These are phyloP conservation scores for Philypnodon macrostomus DNA, from an alignment of 2,797 vertebrate species.

Conservation along the genomic window DNA sequence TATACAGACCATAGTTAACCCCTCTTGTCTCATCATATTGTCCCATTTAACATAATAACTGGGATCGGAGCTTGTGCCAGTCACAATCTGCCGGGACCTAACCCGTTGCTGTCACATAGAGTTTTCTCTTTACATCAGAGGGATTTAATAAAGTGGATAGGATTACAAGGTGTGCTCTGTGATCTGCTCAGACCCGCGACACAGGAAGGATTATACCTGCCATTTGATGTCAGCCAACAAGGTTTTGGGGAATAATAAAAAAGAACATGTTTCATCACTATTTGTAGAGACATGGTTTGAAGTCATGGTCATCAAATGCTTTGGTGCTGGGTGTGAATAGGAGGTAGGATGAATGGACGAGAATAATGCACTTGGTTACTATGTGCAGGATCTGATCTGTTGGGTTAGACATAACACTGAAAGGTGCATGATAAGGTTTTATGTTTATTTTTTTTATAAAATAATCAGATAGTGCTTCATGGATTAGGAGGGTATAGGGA, in stretches of 20 bases:
- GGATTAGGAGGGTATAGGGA: too few species aligned
- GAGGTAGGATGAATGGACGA: too few species aligned
- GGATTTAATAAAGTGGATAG: slow-evolving; percentile 34
- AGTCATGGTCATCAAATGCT: not conserved
- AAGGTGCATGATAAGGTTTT: too few species aligned
- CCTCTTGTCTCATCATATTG: not conserved
- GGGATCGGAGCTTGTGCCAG: not conserved
- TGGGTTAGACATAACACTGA: too few species aligned
- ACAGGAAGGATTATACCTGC: slow-evolving; percentile 31
- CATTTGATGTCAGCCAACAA: slow-evolving; percentile 33
- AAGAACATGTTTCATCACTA: slow-evolving; percentile 20
- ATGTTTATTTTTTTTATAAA: too few species aligned
- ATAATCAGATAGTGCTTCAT: too few species aligned
- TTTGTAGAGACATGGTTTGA: slow-evolving; percentile 5
- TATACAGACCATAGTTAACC: too few species aligned
- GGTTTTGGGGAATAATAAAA: slow-evolving; percentile 27
- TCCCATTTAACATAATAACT: slow-evolving; percentile 17
- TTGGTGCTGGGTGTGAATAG: not conserved
- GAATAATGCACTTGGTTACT: too few species aligned
- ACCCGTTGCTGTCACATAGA: slow-evolving; percentile 23
- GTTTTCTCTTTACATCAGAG: slow-evolving; percentile 47
- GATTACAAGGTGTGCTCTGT: slow-evolving; percentile 34
- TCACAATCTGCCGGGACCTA: slow-evolving; percentile 19
- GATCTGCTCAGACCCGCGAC: slow-evolving; percentile 32
- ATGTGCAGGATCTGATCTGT: too few species aligned